Conservation (phyloP, 2,888 invertebrate species). For the Lacanobia wlatinum region DNA sequence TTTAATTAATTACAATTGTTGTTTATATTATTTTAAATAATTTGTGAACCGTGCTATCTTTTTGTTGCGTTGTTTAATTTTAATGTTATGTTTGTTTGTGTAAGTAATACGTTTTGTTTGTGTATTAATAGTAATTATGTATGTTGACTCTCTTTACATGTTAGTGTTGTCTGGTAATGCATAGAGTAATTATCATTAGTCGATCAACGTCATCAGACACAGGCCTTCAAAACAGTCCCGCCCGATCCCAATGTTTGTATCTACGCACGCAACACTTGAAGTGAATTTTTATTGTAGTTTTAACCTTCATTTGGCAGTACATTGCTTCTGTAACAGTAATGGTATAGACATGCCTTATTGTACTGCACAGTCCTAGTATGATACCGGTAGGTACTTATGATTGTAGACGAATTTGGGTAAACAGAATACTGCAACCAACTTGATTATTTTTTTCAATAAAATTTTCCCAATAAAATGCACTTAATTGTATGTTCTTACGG, state of each 20-base stretch:
- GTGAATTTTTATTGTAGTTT: constrained; percentile 31
- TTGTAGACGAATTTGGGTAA: not conserved
- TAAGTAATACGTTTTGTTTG: too few species aligned
- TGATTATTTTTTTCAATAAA: too few species aligned
- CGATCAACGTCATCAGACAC: not conserved
- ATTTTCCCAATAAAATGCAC: too few species aligned
- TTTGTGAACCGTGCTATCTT: too few species aligned
- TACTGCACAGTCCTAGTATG: not conserved
- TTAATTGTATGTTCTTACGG: too few species aligned
- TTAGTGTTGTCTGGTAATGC: not conserved
- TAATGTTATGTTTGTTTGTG: too few species aligned
- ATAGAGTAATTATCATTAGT: not conserved
- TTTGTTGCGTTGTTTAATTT: too few species aligned
- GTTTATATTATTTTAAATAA: too few species aligned
- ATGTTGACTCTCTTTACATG: too few species aligned
- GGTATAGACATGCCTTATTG: constrained; percentile 10
- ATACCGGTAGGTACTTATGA: not conserved
- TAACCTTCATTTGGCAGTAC: constrained; percentile 42
- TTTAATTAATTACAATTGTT: too few species aligned
- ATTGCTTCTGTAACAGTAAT: not conserved
- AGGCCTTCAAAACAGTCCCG: not conserved
- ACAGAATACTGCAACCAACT: too few species aligned
- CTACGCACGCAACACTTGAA: constrained; percentile 5
- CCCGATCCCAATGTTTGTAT: not conserved
- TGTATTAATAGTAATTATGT: too few species aligned